phyloP scores from a whole-genome alignment of 1,140 invertebrate genomes.

The Lepidurus arcticus region DNA sequence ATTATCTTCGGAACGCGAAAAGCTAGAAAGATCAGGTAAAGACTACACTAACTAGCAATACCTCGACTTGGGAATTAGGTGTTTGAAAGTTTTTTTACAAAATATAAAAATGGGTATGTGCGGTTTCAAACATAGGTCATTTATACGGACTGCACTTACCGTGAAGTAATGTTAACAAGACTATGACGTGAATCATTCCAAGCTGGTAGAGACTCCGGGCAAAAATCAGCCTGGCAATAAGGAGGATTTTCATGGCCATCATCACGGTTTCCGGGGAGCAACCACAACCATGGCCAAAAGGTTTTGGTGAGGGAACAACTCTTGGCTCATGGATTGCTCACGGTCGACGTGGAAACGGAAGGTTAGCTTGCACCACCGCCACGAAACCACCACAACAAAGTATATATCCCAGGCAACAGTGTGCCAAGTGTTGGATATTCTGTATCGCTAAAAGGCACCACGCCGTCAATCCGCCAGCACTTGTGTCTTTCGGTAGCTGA shows the following conservation, averaged over 20 bases:
- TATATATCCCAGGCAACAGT: background rate
- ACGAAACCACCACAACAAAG: background rate
- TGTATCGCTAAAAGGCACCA: background rate
- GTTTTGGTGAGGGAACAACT: background rate
- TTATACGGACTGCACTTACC: background rate
- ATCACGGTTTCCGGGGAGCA: constrained; percentile 5
- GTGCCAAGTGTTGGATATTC: background rate
- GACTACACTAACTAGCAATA: background rate
- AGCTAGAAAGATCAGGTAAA: background rate
- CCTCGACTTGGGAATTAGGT: background rate
- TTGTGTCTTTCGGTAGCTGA: background rate
- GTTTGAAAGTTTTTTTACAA: background rate
- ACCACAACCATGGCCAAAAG: constrained; percentile 5
- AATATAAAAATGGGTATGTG: too few relatives aligned
- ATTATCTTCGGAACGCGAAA: background rate
- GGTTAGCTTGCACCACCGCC: background rate
- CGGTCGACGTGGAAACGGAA: background rate
- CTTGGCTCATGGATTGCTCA: background rate
- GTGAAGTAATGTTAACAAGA: constrained; percentile 1
- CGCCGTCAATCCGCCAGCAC: background rate
- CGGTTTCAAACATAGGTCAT: background rate
- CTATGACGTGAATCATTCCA: background rate
- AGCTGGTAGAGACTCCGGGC: background rate
- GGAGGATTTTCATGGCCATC: background rate
- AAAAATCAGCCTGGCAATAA: constrained; percentile 1